Evolutionary conservation across 2,888 invertebrate genomes (phyloP), one percentile per base, ranked within the genome.

Genomic region (Poecilus cupreus): DNA sequence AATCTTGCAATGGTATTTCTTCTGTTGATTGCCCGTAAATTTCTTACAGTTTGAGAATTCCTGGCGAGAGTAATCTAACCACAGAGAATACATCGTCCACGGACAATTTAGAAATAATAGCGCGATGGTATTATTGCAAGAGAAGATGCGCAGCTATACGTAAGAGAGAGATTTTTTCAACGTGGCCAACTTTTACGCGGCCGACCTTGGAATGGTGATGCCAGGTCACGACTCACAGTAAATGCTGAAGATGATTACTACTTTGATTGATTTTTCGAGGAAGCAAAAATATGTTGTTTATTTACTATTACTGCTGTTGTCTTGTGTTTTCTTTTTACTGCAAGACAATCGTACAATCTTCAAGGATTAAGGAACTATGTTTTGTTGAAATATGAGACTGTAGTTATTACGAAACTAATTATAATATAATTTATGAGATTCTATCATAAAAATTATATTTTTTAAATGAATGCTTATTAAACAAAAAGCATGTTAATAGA

Each of bases 191-290:
- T 72, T 72, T 72, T 72, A 22, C 72, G 13, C 20, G 6, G 20
- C 11, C 46, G 72, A 37, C 72, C 72, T 72, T 72, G 72, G 37
- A 22, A 11, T 72, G 60, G 22, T 39, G 20, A 37, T 46, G 24
- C 11, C 13, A 13, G 72, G 72, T 72, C 72, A 72, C 72, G 72
- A 72, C 72, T 60, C 26, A 24, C n/a, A 46, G 39, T 39, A 72
- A 46, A 72, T 43, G 72, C 43, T 43, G 72, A 43, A 43, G 72
- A 72, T 72, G 43, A 72, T 72, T 72, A 46, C 72, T 11, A 24
- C 43, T 72, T 22, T 72, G 72, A 72, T 72, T 72, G 72, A 72
- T 72, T 72, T 43, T 24, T 46, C 72, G 46, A 46, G 72, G 72
- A 72, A 72, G 72, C 22, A 20, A 22, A n/a, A 22, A 5, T 18